phyloP scores from a whole-genome alignment of 2,888 invertebrate species.

The Yponomeuta cagnagella region DNA sequence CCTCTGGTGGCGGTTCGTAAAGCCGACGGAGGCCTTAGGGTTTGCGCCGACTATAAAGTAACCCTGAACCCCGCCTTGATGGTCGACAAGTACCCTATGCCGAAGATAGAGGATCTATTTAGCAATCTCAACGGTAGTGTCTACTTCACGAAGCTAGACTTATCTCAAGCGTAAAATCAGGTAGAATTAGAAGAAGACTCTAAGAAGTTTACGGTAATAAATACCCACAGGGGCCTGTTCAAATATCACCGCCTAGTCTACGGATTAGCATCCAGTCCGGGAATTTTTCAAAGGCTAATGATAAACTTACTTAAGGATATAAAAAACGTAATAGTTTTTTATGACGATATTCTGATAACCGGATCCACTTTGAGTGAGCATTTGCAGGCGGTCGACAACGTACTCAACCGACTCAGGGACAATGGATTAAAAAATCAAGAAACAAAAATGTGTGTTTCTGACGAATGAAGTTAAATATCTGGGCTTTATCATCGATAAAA shows the following conservation, averaged over 20 bases:
- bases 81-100: slow-evolving; percentile 14
- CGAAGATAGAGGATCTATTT: slow-evolving; percentile 16
- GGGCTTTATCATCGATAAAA: background rate
- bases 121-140: slow-evolving; percentile 8
- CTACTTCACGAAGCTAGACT: slow-evolving; percentile 17
- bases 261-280: too few relatives aligned
- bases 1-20: too few relatives aligned
- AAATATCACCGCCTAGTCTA: too few relatives aligned
- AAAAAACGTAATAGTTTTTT: background rate
- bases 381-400: background rate
- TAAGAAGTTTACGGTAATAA: background rate
- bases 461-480: background rate
- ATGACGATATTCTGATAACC: background rate
- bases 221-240: too few relatives aligned
- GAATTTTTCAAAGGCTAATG: background rate
- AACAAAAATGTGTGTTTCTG: background rate
- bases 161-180: slow-evolving; percentile 20
- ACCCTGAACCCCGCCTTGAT: slow-evolving; percentile 13
- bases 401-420: background rate
- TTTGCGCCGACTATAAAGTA: slow-evolving; percentile 26
- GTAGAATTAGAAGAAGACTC: slow-evolving; percentile 1
- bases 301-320: background rate
- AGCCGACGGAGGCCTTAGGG: slow-evolving; percentile 12
- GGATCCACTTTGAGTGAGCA: background rate
- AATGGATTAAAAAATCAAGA: background rate